These are phyloP conservation scores for Percopsis omiscomaycus DNA, from an alignment of 2,797 vertebrate species.

Conservation along the genomic window DNA sequence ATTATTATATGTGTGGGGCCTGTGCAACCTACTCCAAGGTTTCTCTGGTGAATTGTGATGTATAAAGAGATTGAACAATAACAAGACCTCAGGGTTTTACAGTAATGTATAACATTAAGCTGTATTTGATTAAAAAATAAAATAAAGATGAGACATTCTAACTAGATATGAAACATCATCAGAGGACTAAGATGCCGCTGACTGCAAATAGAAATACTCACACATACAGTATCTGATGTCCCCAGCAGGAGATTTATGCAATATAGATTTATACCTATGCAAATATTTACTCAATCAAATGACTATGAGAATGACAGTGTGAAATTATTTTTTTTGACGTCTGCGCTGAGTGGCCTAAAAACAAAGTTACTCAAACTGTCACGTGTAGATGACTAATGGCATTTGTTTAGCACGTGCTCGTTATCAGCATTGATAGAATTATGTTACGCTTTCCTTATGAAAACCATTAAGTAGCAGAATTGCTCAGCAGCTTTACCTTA, in stretches of 20 bases:
- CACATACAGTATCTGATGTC: neutral
- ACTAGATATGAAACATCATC: neutral
- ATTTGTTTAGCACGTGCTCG: conserved; percentile 53
- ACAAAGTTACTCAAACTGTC: conserved; percentile 8
- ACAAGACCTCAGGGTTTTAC: too few species aligned
- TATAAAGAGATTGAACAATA: neutral
- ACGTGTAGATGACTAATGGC: conserved; percentile 50
- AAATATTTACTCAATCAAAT: neutral
- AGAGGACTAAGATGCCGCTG: neutral
- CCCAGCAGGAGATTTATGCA: neutral
- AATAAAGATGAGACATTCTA: neutral
- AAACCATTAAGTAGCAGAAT: conserved; percentile 60
- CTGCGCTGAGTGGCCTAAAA: conserved; percentile 4
- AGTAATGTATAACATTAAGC: neutral
- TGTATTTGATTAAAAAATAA: neutral
- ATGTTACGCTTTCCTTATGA: conserved; percentile 48
- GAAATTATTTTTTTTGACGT: conserved; percentile 14
- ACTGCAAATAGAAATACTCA: neutral
- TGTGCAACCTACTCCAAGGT: too few species aligned
- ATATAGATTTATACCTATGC: neutral
- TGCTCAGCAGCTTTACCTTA: conserved; percentile 54
- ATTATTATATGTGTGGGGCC: too few species aligned
- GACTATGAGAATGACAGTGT: neutral
- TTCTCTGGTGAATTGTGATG: neutral
- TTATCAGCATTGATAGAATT: conserved; percentile 58